A percentile compares a stretch with the other conserved stretches of the same genome.
phyloP scores from a whole-genome alignment of 2,888 invertebrate species.

The Scaptomyza polygonia region DNA sequence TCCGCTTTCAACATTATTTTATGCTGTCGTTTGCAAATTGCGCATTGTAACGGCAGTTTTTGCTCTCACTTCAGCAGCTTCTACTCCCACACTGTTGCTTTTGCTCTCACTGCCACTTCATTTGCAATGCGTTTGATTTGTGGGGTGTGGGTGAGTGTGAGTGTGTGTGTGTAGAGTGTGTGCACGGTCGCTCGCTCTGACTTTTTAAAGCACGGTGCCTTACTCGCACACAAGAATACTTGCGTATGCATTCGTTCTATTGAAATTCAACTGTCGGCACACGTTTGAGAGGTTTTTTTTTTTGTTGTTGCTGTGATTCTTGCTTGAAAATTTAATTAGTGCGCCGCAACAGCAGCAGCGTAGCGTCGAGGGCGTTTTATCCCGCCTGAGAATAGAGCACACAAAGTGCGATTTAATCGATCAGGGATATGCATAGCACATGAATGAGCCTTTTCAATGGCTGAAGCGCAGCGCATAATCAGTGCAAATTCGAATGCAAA shows the following conservation, averaged over 20 bases:
- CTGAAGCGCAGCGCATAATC: slow-evolving; percentile 47
- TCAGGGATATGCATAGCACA: slow-evolving; percentile 50
- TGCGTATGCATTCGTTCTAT: slow-evolving; percentile 10
- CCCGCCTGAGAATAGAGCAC: slow-evolving; percentile 47
- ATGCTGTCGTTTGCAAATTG: slow-evolving; percentile 32
- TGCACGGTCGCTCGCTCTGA: slow-evolving; percentile 5
- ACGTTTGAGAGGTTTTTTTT: slow-evolving; percentile 39
- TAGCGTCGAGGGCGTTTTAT: slow-evolving; percentile 28
- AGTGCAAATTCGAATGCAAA: slow-evolving; percentile 26
- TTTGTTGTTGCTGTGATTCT: slow-evolving; percentile 14
- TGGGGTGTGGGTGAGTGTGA: slow-evolving; percentile 23
- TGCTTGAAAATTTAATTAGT: slow-evolving; percentile 64
- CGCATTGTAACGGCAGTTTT: slow-evolving; percentile 44
- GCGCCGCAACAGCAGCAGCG: slow-evolving; percentile 24
- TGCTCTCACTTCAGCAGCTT: slow-evolving; percentile 19
- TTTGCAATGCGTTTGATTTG: slow-evolving; percentile 52
- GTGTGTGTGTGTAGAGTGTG: neutral
- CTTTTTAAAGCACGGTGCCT: slow-evolving; percentile 5
- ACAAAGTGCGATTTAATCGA: slow-evolving; percentile 68
- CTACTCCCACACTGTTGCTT: slow-evolving; percentile 2
- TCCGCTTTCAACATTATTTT: slow-evolving; percentile 34
- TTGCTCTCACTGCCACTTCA: slow-evolving; percentile 55
- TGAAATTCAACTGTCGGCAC: slow-evolving; percentile 46
- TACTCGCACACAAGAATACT: slow-evolving; percentile 8
- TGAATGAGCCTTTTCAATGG: slow-evolving; percentile 24